These are phyloP conservation scores for Tupiocoris notatus DNA, from an alignment of 2,888 invertebrate species.

Conservation along the genomic window DNA sequence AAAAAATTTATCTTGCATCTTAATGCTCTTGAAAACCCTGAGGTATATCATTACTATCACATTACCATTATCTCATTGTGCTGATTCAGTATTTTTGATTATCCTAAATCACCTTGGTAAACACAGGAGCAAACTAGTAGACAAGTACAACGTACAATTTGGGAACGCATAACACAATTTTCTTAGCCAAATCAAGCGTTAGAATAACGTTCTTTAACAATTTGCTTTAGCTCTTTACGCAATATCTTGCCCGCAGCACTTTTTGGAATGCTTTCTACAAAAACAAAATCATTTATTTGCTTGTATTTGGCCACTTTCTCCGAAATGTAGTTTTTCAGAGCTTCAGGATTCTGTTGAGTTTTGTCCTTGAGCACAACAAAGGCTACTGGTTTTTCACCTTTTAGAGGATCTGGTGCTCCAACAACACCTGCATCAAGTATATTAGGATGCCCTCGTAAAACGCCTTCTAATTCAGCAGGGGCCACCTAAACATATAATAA, in stretches of 20 bases:
- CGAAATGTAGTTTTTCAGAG: conserved; percentile 56
- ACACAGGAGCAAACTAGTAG: no score
- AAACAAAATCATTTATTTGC: conserved; percentile 67
- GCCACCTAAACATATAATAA: conserved; percentile 62
- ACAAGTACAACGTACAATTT: no score
- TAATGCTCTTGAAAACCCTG: no score
- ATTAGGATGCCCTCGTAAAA: conserved; percentile 68
- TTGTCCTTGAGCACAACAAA: conserved; percentile 66
- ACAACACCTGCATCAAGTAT: conserved; percentile 80
- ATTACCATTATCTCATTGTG: no score
- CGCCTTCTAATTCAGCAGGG: conserved; percentile 82
- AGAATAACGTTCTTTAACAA: not conserved
- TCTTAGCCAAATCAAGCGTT: no score
- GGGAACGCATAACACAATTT: no score
- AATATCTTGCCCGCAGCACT: conserved; percentile 75
- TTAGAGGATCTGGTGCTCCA: conserved; percentile 67
- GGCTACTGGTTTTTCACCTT: conserved; percentile 73
- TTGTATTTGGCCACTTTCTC: conserved; percentile 70
- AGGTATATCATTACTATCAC: no score
- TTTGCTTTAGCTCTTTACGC: conserved; percentile 63
- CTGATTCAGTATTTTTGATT: no score
- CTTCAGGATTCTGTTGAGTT: conserved; percentile 47
- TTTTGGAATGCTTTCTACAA: conserved; percentile 69
- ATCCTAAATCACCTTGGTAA: no score
- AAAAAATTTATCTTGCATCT: no score